Base-by-base conservation (phyloP, 2,888 invertebrate genomes). In the Gastracanthus pulcherrimus region DNA sequence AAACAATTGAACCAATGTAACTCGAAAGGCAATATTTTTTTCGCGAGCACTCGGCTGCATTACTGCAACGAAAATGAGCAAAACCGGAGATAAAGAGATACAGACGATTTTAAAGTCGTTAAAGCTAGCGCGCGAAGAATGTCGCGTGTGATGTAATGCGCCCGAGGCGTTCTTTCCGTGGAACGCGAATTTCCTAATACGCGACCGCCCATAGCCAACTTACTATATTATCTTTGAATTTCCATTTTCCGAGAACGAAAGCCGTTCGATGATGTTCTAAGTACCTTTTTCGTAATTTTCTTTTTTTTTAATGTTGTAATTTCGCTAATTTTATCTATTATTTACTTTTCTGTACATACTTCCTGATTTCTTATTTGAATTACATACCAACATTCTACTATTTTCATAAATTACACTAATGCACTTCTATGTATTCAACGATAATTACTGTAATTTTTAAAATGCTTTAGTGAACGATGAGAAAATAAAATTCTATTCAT, bases 101-200 rank as follows among this genome's bases (percentile, higher is more conserved):
- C 51, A 23, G 58, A 60, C 26, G 70, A 76, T 80, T 36, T n/a
- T 41, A 41, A 31, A 80, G 76, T 70, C 64, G 71, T 76, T 66
- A 58, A 71, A 71, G 9, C 6, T 34, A 16, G 64, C 58, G 70
- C 41, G 62, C 72, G 51, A 77, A 77, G 74, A 81, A 77, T 81
- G 81, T 77, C 77, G 62, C 69, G 29, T 26, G 29, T 74, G 77
- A 81, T 23, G 81, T 70, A 81, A 81, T 41, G 26, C 74, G 64
- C 67, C 62, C 36, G 66, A 41, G 71, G 51, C 72, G 71, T 55
- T 80, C 41, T 6, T 36, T 38, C 55, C 78, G 58, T 45, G 36
- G 70, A 76, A 69, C 64, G 55, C 6, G 60, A 72, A 76, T 81
- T 81, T 74, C 74, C 60, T 72, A 81, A 76, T 77, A 38, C 36